Evolutionary conservation across 2,888 invertebrate genomes (phyloP).

Genomic region (Ormyrus thymus): DNA sequence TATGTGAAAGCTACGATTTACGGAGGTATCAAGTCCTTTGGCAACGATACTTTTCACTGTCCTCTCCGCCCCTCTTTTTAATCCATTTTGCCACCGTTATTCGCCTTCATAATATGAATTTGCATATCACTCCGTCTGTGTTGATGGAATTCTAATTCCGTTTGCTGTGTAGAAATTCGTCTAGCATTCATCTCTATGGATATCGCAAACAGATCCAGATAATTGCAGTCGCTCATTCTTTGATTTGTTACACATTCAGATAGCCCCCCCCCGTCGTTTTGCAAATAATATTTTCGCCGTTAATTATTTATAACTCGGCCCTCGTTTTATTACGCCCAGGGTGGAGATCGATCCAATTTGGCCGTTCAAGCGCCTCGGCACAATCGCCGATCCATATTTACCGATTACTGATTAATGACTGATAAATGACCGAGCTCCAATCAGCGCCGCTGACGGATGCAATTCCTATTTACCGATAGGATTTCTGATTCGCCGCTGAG

Average conservation of each 20-base stretch:
- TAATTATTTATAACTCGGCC: too few species aligned
- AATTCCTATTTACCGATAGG: background rate
- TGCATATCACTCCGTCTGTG: conserved; percentile 38
- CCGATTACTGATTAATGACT: background rate
- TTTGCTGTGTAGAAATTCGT: conserved; percentile 33
- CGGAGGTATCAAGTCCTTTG: too few species aligned
- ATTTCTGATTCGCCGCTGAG: too few species aligned
- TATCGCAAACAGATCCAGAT: conserved; percentile 34
- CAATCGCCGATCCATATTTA: background rate
- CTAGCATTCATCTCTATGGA: conserved; percentile 38
- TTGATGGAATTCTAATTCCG: conserved; percentile 52
- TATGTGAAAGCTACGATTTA: too few species aligned
- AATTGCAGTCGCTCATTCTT: conserved; percentile 23
- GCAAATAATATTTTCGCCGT: too few species aligned
- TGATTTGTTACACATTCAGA: background rate
- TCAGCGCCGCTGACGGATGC: background rate
- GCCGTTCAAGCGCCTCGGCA: too few species aligned
- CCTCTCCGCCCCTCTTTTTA: conserved; percentile 16
- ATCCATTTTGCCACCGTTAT: conserved; percentile 46
- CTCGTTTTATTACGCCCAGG: too few species aligned
- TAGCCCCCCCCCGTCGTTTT: too few species aligned
- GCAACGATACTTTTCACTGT: too few species aligned
- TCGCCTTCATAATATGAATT: conserved; percentile 40
- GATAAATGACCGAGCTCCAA: background rate
- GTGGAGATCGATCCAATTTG: too few species aligned